A percentile compares a stretch with the other conserved stretches of the same genome.
These are phyloP conservation scores for Smutsia temminckii DNA, from an alignment of 2,797 vertebrate species.

Conservation along the genomic window DNA sequence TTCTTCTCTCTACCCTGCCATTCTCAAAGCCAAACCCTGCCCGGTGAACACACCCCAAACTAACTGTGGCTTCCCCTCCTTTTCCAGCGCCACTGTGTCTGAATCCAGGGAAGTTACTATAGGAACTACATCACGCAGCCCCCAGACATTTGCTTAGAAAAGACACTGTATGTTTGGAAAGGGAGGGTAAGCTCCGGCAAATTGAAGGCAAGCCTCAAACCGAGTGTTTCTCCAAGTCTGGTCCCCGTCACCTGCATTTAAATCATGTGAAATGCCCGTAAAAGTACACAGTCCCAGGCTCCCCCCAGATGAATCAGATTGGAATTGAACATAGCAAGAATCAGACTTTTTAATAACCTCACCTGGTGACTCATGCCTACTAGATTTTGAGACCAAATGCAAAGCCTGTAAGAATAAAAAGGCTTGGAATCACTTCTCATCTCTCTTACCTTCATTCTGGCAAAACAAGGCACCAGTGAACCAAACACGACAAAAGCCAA, in stretches of 20 bases:
- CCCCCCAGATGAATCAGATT: neutral
- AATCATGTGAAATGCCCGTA: neutral
- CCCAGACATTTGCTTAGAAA: constrained; percentile 51
- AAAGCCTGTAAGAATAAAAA: constrained; percentile 17
- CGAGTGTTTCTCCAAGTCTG: neutral
- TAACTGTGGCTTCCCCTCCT: neutral
- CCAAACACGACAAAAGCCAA: constrained; percentile 25
- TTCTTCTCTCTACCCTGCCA: neutral
- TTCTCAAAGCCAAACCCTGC: neutral
- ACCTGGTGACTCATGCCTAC: neutral
- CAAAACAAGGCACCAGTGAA: neutral
- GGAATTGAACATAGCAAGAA: neutral
- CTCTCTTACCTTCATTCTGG: neutral
- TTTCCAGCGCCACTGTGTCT: neutral
- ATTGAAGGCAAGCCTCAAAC: neutral
- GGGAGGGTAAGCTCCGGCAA: neutral
- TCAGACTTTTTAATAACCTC: neutral
- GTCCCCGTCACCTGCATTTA: neutral
- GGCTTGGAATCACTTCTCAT: neutral
- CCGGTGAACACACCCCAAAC: neutral
- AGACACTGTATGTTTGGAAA: neutral
- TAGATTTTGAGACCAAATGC: constrained; percentile 8
- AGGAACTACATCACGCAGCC: constrained; percentile 37
- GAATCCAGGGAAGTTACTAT: constrained; percentile 35
- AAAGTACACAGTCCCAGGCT: neutral